phyloP scores from a whole-genome alignment of 2,888 invertebrate species.

The Noctuana brunneofusca region DNA sequence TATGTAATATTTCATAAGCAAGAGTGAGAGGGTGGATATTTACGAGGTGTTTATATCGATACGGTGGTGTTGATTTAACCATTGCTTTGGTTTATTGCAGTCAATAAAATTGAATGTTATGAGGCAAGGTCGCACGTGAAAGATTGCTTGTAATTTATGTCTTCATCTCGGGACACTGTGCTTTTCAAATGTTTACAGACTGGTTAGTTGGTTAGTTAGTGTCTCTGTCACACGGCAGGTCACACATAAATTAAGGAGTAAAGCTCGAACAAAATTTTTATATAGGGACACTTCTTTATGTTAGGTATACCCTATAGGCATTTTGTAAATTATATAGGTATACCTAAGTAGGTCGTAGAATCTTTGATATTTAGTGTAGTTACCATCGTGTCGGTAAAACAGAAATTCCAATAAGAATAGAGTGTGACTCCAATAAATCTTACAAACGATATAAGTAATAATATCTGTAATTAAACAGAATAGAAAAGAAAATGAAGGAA shows the following conservation, averaged over 20 bases:
- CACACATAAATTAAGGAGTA: constrained; percentile 1
- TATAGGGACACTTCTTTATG: background rate
- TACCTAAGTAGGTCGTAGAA: too few relatives aligned
- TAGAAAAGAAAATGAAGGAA: too few relatives aligned
- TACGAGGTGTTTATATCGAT: constrained; percentile 80
- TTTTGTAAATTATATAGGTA: too few relatives aligned
- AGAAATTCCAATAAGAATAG: background rate
- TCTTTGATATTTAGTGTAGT: too few relatives aligned
- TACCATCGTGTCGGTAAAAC: too few relatives aligned
- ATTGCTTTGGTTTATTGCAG: constrained; percentile 82
- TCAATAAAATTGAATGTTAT: constrained; percentile 82
- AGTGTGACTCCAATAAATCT: too few relatives aligned
- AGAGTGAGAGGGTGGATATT: constrained; percentile 62
- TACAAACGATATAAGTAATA: too few relatives aligned
- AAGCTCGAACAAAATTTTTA: background rate
- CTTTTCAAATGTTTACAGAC: constrained; percentile 45
- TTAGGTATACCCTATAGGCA: background rate
- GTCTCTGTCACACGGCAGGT: constrained; percentile 15
- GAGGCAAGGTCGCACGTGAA: constrained; percentile 81
- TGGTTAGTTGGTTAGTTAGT: constrained; percentile 41
- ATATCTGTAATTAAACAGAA: too few relatives aligned
- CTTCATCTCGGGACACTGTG: constrained; percentile 65
- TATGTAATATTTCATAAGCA: constrained; percentile 40
- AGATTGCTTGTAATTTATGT: constrained; percentile 75
- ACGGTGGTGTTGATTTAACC: constrained; percentile 80